A percentile compares a stretch with the other conserved stretches of the same genome.
Conservation (phyloP, 2,797 vertebrate genomes). For the Caiman crocodilus region DNA sequence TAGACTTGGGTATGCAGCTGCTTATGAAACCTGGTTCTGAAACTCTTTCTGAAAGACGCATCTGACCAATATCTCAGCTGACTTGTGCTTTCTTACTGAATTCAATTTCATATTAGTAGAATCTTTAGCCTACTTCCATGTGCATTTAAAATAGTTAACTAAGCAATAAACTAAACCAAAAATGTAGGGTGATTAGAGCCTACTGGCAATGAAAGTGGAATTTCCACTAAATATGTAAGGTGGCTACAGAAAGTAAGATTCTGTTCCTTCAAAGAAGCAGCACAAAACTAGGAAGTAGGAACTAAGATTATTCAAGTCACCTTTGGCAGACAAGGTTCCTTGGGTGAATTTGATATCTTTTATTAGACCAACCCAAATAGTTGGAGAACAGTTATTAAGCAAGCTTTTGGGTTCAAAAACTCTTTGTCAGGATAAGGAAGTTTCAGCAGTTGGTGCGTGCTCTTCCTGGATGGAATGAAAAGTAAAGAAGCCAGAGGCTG, state of each 20-base stretch:
- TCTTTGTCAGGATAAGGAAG: no score
- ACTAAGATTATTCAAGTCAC: not conserved
- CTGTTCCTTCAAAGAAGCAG: not conserved
- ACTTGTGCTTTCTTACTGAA: constrained; percentile 6
- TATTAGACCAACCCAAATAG: no score
- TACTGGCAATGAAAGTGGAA: not conserved
- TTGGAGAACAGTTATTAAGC: no score
- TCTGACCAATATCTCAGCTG: constrained; percentile 31
- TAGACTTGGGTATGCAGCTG: constrained; percentile 33
- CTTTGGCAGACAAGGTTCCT: no score
- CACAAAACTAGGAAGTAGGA: not conserved
- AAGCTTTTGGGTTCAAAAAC: no score
- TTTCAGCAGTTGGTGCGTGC: no score
- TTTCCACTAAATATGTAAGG: not conserved
- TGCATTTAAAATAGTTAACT: constrained; percentile 16
- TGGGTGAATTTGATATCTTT: no score
- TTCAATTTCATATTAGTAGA: not conserved
- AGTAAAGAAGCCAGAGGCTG: no score
- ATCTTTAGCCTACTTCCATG: not conserved
- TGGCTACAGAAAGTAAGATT: not conserved
- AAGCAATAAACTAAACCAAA: not conserved
- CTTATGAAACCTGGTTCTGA: constrained; percentile 48
- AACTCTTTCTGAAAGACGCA: constrained; percentile 48
- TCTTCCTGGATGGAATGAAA: no score
- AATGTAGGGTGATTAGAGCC: not conserved